phyloP scores from a whole-genome alignment of 2,888 invertebrate genomes.

The Bursaphelenchus okinawaensis region DNA sequence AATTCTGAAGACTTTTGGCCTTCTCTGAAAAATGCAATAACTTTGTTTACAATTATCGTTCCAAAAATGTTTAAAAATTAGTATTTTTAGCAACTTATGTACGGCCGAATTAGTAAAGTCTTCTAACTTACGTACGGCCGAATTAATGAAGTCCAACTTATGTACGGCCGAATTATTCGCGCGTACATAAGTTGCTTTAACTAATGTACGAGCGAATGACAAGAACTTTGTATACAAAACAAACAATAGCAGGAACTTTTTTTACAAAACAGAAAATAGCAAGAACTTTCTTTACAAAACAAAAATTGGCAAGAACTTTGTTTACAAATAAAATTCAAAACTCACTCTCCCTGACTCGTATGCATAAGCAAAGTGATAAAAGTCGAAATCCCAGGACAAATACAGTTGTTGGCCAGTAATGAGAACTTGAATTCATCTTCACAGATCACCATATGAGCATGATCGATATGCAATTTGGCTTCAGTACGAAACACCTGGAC shows the following conservation, averaged over 20 bases:
- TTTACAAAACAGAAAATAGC: no score
- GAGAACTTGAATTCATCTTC: slow-evolving; percentile 99
- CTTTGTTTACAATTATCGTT: background rate
- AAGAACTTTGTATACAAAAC: no score
- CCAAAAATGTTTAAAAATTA: background rate
- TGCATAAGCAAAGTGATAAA: slow-evolving; percentile 88
- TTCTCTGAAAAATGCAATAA: slow-evolving; percentile 67
- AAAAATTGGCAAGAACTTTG: no score
- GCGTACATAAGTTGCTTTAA: no score
- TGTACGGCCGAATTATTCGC: no score
- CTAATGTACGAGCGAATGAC: no score
- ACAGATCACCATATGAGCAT: slow-evolving; percentile 95
- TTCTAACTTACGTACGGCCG: no score
- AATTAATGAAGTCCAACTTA: no score
- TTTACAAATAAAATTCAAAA: slow-evolving; percentile 25
- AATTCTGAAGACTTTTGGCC: slow-evolving; percentile 90
- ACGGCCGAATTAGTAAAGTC: no score
- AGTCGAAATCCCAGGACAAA: slow-evolving; percentile 93
- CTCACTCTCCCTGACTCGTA: slow-evolving; percentile 95
- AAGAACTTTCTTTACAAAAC: no score
- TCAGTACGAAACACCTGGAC: slow-evolving; percentile 97
- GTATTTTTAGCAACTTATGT: no score
- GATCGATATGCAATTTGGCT: slow-evolving; percentile 95
- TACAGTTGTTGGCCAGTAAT: slow-evolving; percentile 91
- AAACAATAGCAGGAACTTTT: no score